phyloP scores from a whole-genome alignment of 2,113 vertebrate genomes.

The Aldabrachelys gigantea region DNA sequence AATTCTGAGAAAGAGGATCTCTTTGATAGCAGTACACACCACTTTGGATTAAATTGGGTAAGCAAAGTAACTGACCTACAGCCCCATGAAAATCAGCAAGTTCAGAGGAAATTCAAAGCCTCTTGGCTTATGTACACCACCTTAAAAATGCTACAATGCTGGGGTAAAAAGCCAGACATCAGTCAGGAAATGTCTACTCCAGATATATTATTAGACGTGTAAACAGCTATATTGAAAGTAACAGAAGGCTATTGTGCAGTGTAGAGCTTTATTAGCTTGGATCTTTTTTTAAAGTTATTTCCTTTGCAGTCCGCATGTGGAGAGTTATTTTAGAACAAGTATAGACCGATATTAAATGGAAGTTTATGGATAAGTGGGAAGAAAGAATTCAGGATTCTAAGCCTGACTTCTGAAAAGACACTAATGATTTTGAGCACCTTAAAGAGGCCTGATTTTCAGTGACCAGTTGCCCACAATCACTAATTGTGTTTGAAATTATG shows the following conservation, averaged over 20 bases:
- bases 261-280: constrained; percentile 50
- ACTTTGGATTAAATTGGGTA: background rate
- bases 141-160: constrained; percentile 63
- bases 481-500: background rate
- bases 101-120: constrained; percentile 51
- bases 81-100: constrained; percentile 23
- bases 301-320: constrained; percentile 26
- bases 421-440: background rate
- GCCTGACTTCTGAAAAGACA: background rate
- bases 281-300: constrained; percentile 53
- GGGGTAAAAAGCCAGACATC: constrained; percentile 55
- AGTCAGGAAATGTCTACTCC: constrained; percentile 67
- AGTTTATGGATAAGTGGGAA: background rate
- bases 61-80: constrained; percentile 20
- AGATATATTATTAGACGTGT: constrained; percentile 26
- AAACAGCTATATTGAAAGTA: constrained; percentile 55
- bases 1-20: background rate
- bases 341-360: constrained; percentile 48
- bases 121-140: background rate
- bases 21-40: background rate
- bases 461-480: background rate
- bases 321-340: constrained; percentile 46
- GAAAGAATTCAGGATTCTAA: background rate
- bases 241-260: constrained; percentile 35
- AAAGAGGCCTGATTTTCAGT: background rate